Conservation (phyloP, 2,797 vertebrate species). For the Coregonus sp. region DNA sequence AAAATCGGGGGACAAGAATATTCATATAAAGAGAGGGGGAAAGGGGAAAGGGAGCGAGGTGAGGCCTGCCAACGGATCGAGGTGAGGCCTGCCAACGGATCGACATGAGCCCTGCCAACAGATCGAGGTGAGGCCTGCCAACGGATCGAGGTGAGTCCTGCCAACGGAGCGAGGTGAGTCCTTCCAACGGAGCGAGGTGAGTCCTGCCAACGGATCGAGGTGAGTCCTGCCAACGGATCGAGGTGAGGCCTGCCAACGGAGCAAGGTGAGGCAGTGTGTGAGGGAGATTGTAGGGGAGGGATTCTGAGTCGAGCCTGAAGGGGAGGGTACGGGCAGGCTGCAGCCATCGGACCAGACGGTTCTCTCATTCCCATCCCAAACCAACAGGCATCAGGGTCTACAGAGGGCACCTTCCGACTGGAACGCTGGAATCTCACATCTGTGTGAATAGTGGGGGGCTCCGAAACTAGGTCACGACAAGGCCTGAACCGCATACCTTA, state of each 20-base stretch:
- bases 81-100: neutral
- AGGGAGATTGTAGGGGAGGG: neutral
- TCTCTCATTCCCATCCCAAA: neutral
- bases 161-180: neutral
- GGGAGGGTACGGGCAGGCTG: neutral
- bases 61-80: neutral
- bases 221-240: neutral
- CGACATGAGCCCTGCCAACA: neutral
- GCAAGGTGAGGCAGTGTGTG: neutral
- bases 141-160: neutral
- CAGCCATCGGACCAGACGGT: neutral
- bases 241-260: neutral
- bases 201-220: neutral
- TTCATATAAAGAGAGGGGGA: neutral
- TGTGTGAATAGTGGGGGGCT: conserved; percentile 10
- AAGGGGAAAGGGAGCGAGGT: neutral
- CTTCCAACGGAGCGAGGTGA: neutral
- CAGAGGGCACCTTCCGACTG: conserved; percentile 18
- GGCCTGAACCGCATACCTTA: neutral
- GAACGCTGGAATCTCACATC: conserved; percentile 23
- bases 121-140: neutral
- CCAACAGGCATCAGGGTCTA: neutral
- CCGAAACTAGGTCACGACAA: conserved; percentile 37
- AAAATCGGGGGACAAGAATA: neutral
- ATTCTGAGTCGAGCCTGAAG: no score